Percentiles rank a stretch among this genome's conserved stretches.
Evolutionary conservation across 2,113 vertebrate species (phyloP).

Genomic region (Tetrao urogallus): DNA sequence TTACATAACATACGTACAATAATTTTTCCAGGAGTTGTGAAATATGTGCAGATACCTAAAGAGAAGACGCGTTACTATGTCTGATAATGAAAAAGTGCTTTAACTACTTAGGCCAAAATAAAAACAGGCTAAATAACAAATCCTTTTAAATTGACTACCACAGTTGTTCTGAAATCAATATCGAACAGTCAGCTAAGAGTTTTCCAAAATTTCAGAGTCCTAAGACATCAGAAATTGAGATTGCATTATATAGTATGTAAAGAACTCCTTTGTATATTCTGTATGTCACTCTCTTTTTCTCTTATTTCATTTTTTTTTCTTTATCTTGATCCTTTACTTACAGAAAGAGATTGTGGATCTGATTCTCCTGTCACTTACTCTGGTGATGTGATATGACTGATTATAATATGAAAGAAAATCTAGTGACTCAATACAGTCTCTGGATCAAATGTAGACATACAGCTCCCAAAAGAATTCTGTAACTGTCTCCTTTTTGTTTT

Average conservation of each 20-base stretch:
- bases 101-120: not conserved
- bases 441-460: not conserved
- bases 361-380: not conserved
- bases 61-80: not conserved
- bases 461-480: not conserved
- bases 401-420: not conserved
- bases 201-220: not conserved
- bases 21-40: not conserved
- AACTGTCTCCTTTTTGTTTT: not conserved
- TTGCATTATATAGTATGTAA: not conserved
- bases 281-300: not conserved
- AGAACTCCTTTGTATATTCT: not conserved
- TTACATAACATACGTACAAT: not conserved
- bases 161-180: not conserved
- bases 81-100: not conserved
- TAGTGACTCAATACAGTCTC: not conserved
- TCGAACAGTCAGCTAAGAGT: not conserved
- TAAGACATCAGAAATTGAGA: not conserved
- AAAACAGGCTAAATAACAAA: not conserved
- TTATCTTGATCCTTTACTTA: not conserved
- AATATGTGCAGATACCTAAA: not conserved
- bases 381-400: not conserved
- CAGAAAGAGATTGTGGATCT: not conserved
- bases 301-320: not conserved
- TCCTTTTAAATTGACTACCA: not conserved